Evolutionary conservation across 2,888 invertebrate genomes (phyloP).

Genomic region (Sepiola atlantica): DNA sequence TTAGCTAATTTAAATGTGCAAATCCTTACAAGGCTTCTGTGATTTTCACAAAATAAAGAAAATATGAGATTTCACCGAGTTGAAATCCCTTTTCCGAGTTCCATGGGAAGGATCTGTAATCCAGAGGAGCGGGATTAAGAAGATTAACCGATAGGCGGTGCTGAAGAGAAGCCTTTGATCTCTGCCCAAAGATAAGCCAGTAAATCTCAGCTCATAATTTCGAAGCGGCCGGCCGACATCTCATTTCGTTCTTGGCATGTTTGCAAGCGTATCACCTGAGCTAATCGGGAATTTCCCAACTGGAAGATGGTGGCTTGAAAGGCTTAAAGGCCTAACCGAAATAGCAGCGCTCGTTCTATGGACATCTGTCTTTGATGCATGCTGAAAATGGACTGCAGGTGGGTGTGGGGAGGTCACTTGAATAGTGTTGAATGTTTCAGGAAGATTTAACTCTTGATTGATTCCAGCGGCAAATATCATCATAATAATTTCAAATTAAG

Average conservation of each 20-base stretch:
- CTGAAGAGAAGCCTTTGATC: neutral
- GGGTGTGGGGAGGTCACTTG: neutral
- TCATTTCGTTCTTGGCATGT: neutral
- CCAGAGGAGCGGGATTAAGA: neutral
- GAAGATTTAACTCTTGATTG: neutral
- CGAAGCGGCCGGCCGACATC: neutral
- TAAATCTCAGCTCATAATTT: neutral
- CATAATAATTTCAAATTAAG: neutral
- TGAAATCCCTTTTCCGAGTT: neutral
- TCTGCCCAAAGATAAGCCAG: neutral
- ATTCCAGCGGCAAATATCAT: neutral
- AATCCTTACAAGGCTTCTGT: neutral
- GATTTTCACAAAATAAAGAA: neutral
- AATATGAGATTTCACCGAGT: neutral
- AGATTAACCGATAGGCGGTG: neutral
- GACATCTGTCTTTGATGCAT: neutral
- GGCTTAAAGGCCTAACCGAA: neutral
- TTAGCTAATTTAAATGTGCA: neutral
- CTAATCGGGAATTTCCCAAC: neutral
- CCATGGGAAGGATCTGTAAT: neutral
- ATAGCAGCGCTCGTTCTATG: neutral
- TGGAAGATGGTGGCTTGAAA: neutral
- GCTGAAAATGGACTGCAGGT: neutral
- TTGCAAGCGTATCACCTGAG: slow-evolving; percentile 2
- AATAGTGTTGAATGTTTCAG: neutral